A percentile compares a stretch with the other conserved stretches of the same genome.
phyloP scores from a whole-genome alignment of 2,888 invertebrate genomes.

The Philereme transversata region DNA sequence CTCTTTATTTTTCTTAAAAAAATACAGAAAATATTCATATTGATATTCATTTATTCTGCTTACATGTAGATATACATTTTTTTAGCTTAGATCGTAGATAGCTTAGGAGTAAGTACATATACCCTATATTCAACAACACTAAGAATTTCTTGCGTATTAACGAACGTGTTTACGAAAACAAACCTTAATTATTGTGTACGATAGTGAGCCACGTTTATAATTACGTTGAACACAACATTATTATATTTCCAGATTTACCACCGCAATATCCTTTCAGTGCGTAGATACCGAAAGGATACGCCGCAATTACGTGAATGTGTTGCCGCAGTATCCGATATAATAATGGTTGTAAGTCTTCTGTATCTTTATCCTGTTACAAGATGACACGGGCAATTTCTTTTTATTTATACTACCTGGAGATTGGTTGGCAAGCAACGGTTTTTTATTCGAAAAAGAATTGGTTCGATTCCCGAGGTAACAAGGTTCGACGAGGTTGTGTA shows the following conservation, averaged over 20 bases:
- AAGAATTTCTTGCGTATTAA: background rate
- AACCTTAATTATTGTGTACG: background rate
- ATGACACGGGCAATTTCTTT: background rate
- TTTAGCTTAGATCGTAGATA: no score
- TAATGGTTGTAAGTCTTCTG: background rate
- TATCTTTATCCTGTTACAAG: conserved; percentile 7
- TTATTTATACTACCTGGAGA: background rate
- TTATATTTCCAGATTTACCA: conserved; percentile 21
- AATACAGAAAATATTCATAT: no score
- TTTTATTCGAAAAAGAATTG: no score
- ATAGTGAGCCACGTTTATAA: conserved; percentile 8
- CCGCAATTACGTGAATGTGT: conserved; percentile 26
- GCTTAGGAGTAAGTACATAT: no score
- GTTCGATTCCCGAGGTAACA: no score
- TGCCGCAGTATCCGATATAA: conserved; percentile 8
- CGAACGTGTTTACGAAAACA: background rate
- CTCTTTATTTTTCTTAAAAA: no score
- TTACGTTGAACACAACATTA: conserved; percentile 10
- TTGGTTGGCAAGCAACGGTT: no score
- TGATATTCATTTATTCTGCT: no score
- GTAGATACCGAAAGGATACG: conserved; percentile 12
- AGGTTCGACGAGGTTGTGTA: no score
- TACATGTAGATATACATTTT: no score
- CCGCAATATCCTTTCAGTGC: conserved; percentile 11
- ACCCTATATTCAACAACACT: no score